Base-by-base conservation (phyloP, 2,113 vertebrate genomes). In the Sisor rabdophorus region DNA sequence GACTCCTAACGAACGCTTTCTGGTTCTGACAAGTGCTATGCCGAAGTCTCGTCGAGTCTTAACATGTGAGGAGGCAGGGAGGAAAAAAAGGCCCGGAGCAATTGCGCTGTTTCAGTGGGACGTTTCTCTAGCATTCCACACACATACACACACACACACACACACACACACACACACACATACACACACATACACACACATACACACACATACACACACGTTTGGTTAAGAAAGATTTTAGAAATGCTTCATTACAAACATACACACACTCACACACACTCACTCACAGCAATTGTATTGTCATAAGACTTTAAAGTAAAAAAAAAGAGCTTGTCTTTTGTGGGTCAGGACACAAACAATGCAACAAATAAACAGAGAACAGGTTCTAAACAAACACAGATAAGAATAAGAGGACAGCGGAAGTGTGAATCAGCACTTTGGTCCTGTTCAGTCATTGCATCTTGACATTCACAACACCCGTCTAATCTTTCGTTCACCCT, bases 21-120 rank as follows among this genome's bases (percentile, higher is more conserved):
- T 6, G 73, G 13, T 60, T 55, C 17, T 60, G 32, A 59, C 44
- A 70, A 8, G 32, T 17, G 12, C 22, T 44, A 5, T 13, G 19
- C 17, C 3, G 36, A 20, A 47, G 36, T 22, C 17, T 24, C 12
- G 8, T 78, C 69, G 36, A 72, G 76, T 78, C 69, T 44, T 26
- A 78, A 71, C 76, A 64, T 72, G 76, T 20, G 50, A 60, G 20
- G 30, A 71, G 28, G 26, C 11, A 4, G 28, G 22, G 55, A 53
- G 15, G 55, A 54, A 40, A 24, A 76, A 15, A 61, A 11, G 1
- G 50, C 76, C 76, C 36, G 58, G n/a, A 65, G 76, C 69, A 0
- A 78, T 48, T 44, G 15, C 11, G 1, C 8, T 1, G 30, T 30
- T 63, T 8, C 17, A 77, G 48, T 54, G 52, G 68, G 50, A 61